Conservation (phyloP, 1,140 invertebrate genomes). For the Rhopalosiphum padi region DNA sequence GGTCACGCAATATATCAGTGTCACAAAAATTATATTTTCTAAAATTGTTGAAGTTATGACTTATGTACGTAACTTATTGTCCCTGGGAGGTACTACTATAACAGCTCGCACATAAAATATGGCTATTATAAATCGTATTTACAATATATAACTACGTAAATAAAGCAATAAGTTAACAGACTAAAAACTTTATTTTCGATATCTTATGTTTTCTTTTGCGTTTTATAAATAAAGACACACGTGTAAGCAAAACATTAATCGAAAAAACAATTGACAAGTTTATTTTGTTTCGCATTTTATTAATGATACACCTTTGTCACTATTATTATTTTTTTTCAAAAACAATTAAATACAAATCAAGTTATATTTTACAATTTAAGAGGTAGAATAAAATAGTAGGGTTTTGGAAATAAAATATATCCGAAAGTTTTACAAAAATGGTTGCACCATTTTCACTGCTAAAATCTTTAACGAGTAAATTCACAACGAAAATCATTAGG, state of each 20-base stretch:
- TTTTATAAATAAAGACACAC: neutral
- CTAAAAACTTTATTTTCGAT: constrained; percentile 20
- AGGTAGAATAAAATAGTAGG: neutral
- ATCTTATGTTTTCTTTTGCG: neutral
- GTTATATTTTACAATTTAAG: neutral
- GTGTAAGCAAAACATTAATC: neutral
- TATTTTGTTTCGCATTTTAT: neutral
- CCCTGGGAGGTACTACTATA: constrained; percentile 35
- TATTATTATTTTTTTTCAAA: neutral
- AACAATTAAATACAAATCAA: neutral
- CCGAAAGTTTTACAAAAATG: neutral
- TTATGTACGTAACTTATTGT: constrained; percentile 30
- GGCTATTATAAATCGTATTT: constrained; percentile 42
- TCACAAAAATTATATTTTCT: constrained; percentile 60
- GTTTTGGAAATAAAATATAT: neutral
- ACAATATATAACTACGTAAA: neutral
- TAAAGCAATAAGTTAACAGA: constrained; percentile 4
- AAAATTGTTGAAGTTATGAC: constrained; percentile 27
- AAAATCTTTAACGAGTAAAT: neutral
- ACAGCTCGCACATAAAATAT: constrained; percentile 13
- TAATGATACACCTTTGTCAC: neutral
- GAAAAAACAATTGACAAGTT: neutral
- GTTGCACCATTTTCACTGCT: neutral
- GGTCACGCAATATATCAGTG: neutral
- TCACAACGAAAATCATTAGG: neutral